A percentile compares a stretch with the other conserved stretches of the same genome.
phyloP scores from a whole-genome alignment of 1,140 invertebrate species.

The Orchestia grillus region DNA sequence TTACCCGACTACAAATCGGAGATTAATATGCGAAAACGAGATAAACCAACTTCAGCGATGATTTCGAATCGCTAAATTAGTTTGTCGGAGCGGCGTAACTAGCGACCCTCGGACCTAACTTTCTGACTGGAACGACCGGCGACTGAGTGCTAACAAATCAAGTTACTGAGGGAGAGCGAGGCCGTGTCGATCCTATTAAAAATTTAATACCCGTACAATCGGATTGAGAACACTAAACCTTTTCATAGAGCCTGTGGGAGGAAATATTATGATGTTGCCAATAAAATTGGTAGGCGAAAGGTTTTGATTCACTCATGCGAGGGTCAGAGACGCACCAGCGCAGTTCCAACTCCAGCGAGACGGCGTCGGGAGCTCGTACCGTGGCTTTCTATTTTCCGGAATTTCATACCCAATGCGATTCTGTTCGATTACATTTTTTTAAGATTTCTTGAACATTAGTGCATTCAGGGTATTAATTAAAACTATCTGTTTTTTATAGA shows the following conservation, averaged over 20 bases:
- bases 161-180: background rate
- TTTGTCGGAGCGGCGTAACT: background rate
- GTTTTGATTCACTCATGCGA: background rate
- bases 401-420: background rate
- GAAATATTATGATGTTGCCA: background rate
- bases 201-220: background rate
- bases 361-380: background rate
- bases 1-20: background rate
- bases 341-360: background rate
- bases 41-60: background rate
- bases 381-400: background rate
- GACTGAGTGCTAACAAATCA: background rate
- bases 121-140: background rate
- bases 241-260: background rate
- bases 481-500: background rate
- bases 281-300: background rate
- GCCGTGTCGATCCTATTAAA: background rate
- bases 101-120: background rate
- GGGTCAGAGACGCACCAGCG: background rate
- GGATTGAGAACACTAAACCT: constrained; percentile 8
- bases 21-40: background rate
- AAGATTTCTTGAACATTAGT: no score
- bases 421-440: background rate
- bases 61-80: background rate
- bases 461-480: no score